A percentile compares a stretch with the other conserved stretches of the same genome.
phyloP scores from a whole-genome alignment of 2,113 vertebrate species.

The Oenanthe melanoleuca region DNA sequence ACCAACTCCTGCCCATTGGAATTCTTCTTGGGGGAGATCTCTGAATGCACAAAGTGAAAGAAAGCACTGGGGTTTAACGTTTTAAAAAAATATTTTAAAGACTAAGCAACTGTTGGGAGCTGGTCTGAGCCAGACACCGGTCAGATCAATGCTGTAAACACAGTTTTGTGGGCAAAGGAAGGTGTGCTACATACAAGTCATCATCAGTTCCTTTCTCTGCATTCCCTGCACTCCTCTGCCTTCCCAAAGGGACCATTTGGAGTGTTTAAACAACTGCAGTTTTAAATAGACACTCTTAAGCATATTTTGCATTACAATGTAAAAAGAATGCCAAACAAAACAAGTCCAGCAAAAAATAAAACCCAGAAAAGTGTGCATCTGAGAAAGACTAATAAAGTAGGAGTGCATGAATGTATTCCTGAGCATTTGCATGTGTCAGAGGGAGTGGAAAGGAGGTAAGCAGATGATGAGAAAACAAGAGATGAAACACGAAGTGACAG shows the following conservation, averaged over 20 bases:
- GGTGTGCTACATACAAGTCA: neutral
- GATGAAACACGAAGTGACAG: slow-evolving; percentile 9
- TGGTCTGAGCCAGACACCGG: neutral
- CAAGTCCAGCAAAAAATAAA: neutral
- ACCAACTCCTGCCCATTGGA: neutral
- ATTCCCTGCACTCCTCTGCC: neutral
- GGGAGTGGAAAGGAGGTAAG: slow-evolving; percentile 3
- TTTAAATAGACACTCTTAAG: slow-evolving; percentile 25
- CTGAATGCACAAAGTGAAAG: neutral
- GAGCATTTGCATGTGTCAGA: slow-evolving; percentile 33
- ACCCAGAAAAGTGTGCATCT: neutral
- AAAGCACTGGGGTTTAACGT: neutral
- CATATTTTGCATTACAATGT: slow-evolving; percentile 18
- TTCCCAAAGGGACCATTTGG: neutral
- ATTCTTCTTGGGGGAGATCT: neutral
- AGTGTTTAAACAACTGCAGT: slow-evolving; percentile 21
- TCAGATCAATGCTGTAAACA: neutral
- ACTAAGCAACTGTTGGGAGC: neutral
- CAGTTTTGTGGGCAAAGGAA: neutral
- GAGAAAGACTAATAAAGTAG: neutral
- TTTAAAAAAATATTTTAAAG: neutral
- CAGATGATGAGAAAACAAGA: neutral
- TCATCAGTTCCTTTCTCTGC: accelerated
- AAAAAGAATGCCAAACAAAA: slow-evolving; percentile 1
- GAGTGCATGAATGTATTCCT: neutral